Conservation (phyloP, 2,797 vertebrate species). For the Protosalanx chinensis region DNA sequence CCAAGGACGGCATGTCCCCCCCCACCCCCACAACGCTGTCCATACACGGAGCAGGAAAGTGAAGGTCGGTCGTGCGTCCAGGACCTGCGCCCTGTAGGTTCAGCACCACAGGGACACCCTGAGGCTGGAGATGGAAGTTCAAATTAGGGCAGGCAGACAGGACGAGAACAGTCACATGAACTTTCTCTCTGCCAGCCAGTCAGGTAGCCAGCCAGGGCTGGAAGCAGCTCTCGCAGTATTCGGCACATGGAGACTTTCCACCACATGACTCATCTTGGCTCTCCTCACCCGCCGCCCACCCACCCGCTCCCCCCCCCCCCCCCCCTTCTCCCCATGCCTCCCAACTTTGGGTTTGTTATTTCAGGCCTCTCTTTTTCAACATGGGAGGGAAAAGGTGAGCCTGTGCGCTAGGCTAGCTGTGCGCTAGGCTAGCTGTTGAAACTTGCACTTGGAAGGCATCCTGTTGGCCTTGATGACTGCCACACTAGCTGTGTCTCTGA, state of each 20-base stretch:
- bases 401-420: constrained; percentile 57
- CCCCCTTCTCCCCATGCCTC: constrained; percentile 31
- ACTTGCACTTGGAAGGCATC: constrained; percentile 62
- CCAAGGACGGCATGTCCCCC: constrained; percentile 43
- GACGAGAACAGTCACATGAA: constrained; percentile 10
- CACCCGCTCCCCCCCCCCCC: constrained; percentile 11
- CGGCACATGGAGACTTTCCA: constrained; percentile 22
- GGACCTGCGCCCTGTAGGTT: neutral
- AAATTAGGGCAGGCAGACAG: constrained; percentile 6
- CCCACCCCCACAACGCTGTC: constrained; percentile 34
- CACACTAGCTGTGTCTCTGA: constrained; percentile 55
- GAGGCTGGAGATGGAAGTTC: constrained; percentile 3
- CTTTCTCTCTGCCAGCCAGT: constrained; percentile 1
- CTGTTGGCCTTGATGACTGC: constrained; percentile 38
- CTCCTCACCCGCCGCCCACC: too few species aligned
- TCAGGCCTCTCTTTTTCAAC: constrained; percentile 63
- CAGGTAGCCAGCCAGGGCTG: neutral
- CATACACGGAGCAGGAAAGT: neutral
- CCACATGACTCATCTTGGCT: constrained; percentile 53
- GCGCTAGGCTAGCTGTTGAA: constrained; percentile 54
- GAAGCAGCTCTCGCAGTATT: neutral
- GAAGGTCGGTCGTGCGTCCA: neutral
- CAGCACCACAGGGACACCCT: constrained; percentile 1
- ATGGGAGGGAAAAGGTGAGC: constrained; percentile 62
- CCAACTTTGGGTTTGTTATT: constrained; percentile 65